phyloP scores from a whole-genome alignment of 2,888 invertebrate species.

The Sphinx pinastri region DNA sequence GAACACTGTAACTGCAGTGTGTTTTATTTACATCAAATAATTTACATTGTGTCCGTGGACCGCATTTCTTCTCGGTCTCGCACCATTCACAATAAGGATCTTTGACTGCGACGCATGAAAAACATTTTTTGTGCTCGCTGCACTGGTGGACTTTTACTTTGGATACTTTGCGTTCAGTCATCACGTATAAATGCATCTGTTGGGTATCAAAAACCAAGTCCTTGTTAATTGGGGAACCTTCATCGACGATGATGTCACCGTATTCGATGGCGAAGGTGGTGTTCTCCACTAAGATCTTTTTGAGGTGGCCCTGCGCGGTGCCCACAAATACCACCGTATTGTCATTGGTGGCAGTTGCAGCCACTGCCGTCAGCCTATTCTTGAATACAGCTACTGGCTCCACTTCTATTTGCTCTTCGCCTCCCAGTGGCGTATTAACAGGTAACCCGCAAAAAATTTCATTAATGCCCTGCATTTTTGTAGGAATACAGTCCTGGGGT shows the following conservation, averaged over 20 bases:
- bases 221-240: constrained; percentile 91
- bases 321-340: constrained; percentile 99
- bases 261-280: constrained; percentile 94
- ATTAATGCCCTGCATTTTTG: constrained; percentile 95
- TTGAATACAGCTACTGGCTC: constrained; percentile 93
- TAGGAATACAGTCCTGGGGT: constrained; percentile 93
- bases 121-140: constrained; percentile 94
- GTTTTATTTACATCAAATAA: constrained; percentile 46
- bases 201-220: constrained; percentile 97
- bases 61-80: constrained; percentile 97
- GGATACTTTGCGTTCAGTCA: constrained; percentile 96
- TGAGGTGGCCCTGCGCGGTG: constrained; percentile 94
- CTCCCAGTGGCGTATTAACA: constrained; percentile 97
- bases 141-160: constrained; percentile 98
- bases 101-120: constrained; percentile 95
- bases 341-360: constrained; percentile 96
- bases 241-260: constrained; percentile 93
- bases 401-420: constrained; percentile 94
- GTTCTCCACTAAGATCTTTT: constrained; percentile 97
- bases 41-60: constrained; percentile 92
- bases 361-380: constrained; percentile 94
- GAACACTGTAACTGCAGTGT: constrained; percentile 87
- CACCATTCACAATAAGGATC: constrained; percentile 99
- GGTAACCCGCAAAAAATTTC: constrained; percentile 98
- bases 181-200: constrained; percentile 95